These are phyloP conservation scores for Dryadula phaetusa DNA, from an alignment of 2,888 invertebrate genomes.

Conservation along the genomic window DNA sequence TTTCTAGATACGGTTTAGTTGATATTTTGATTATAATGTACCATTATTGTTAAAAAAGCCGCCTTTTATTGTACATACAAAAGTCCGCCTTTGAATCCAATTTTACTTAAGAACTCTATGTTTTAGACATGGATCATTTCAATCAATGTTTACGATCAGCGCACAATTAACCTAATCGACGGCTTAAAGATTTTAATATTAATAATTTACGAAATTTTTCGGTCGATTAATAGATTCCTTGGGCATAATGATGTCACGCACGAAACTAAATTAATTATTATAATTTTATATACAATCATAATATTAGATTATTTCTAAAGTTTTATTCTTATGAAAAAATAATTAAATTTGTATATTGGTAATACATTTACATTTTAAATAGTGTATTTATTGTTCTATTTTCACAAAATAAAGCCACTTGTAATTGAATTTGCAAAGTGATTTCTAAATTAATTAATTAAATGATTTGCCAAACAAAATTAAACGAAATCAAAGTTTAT, in stretches of 20 bases:
- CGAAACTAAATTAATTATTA: conserved; percentile 7
- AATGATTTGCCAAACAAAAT: neutral
- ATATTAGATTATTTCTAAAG: neutral
- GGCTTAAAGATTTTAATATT: conserved; percentile 73
- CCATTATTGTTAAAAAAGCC: conserved; percentile 75
- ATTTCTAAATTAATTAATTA: neutral
- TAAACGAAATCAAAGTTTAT: conserved; percentile 10
- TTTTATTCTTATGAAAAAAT: neutral
- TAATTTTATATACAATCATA: neutral
- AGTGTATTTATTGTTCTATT: neutral
- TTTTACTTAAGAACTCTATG: conserved; percentile 74
- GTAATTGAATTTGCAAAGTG: neutral
- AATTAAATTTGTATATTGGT: neutral
- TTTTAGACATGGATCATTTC: conserved; percentile 78
- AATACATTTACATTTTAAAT: neutral
- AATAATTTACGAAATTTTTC: conserved; percentile 59
- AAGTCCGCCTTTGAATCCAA: conserved; percentile 55
- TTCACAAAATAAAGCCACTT: neutral
- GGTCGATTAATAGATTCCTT: conserved; percentile 34
- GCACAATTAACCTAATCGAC: conserved; percentile 78
- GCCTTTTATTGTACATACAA: conserved; percentile 51
- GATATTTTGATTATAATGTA: conserved; percentile 78
- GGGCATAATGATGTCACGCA: conserved; percentile 15
- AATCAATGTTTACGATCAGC: conserved; percentile 78
- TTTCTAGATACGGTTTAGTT: conserved; percentile 82